A percentile compares a stretch with the other conserved stretches of the same genome.
These are phyloP conservation scores for Apis mellifera DNA, from an alignment of 1,140 invertebrate genomes.

Conservation along the genomic window DNA sequence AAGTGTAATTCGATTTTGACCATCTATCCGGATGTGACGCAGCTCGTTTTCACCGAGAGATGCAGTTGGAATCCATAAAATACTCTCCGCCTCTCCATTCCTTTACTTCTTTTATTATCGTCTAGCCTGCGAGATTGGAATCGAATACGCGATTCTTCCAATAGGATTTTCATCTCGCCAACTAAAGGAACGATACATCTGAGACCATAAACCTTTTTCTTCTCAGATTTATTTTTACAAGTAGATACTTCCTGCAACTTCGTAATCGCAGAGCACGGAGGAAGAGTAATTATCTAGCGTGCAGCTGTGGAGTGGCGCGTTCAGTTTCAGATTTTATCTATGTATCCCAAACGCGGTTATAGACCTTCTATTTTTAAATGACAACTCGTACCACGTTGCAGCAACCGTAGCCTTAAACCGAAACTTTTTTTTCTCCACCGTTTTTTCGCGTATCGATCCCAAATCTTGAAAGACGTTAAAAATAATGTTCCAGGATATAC, in stretches of 20 bases:
- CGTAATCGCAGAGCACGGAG: neutral
- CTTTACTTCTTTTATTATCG: neutral
- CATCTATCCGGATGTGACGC: slow-evolving; percentile 60
- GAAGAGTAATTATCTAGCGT: neutral
- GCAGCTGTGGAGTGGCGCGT: slow-evolving; percentile 16
- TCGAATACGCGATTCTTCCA: slow-evolving; percentile 9
- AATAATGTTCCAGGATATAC: too few relatives aligned
- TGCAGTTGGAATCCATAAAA: slow-evolving; percentile 62
- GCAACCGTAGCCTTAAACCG: slow-evolving; percentile 1
- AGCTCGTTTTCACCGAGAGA: slow-evolving; percentile 59
- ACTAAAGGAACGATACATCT: neutral
- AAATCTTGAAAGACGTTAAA: too few relatives aligned
- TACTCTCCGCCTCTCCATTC: neutral
- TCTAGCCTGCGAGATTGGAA: slow-evolving; percentile 31
- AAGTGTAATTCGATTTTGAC: slow-evolving; percentile 33
- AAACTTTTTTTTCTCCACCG: slow-evolving; percentile 12
- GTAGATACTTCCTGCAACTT: neutral
- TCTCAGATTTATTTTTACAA: neutral
- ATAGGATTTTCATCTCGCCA: neutral
- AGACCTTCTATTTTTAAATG: slow-evolving; percentile 61
- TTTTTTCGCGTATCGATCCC: neutral
- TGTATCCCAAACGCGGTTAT: slow-evolving; percentile 30
- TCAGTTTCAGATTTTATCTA: slow-evolving; percentile 47
- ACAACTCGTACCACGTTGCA: slow-evolving; percentile 31
- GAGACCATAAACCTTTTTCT: neutral